phyloP scores from a whole-genome alignment of 2,888 invertebrate species.

The Atethmia centrago region DNA sequence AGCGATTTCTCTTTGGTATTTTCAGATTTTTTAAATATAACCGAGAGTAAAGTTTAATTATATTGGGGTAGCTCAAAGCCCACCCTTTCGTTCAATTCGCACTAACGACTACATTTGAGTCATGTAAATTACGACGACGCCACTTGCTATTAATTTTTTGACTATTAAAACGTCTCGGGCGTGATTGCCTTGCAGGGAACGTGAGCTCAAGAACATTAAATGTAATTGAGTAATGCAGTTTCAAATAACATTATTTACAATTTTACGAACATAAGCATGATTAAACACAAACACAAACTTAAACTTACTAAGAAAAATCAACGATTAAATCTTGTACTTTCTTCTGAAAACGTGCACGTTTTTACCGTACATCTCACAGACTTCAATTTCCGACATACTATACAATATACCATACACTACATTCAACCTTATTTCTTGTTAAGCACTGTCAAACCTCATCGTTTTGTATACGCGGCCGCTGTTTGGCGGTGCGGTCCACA shows the following conservation, averaged over 20 bases:
- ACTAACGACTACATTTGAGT: constrained; percentile 88
- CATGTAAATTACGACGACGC: constrained; percentile 84
- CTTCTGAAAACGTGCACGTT: neutral
- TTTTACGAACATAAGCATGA: neutral
- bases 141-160: constrained; percentile 88
- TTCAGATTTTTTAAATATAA: constrained; percentile 72
- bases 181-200: constrained; percentile 70
- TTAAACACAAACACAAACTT: neutral
- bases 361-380: neutral
- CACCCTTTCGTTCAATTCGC: constrained; percentile 85
- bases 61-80: constrained; percentile 79
- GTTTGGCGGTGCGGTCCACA: constrained; percentile 78
- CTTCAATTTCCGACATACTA: neutral
- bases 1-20: constrained; percentile 31
- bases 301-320: neutral
- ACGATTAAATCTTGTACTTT: neutral
- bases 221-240: constrained; percentile 39
- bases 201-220: constrained; percentile 54
- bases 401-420: constrained; percentile 13
- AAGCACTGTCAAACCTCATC: constrained; percentile 55
- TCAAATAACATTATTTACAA: neutral
- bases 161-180: constrained; percentile 75
- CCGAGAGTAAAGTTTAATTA: constrained; percentile 83
- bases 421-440: constrained; percentile 38
- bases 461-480: constrained; percentile 62